Evolutionary conservation across 2,113 vertebrate species (phyloP), one percentile per base, ranked within the genome.

Genomic region (Dromiciops gliroides): DNA sequence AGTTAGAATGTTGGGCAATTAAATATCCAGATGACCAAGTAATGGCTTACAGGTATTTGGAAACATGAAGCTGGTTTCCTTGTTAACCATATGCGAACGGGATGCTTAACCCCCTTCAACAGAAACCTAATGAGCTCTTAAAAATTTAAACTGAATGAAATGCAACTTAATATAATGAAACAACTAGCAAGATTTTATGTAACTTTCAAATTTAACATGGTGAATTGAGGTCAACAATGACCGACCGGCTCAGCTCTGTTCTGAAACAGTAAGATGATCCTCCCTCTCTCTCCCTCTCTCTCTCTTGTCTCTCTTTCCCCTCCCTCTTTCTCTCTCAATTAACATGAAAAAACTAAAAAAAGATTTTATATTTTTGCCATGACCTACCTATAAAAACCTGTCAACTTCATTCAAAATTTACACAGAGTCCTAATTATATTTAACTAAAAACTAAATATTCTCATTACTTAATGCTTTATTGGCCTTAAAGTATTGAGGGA

Each of bases 371-470:
- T 94, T 95, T 90, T 90, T 50, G 94, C 50, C 49, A 37, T 95
- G 31, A 83, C 67, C 67, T 50, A 96, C 94, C 96, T 92, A 96
- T 94, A 3, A 56, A 94, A 97, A 92, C n/a, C 95, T 96, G 94
- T 95, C 97, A 96, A 96, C 96, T 97, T 95, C 97, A 96, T 93
- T 96, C 96, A 94, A 75, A 94, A 96, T 96, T 97, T 95, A 97
- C 91, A 95, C 91, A 95, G 94, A 95, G 91, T 96, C 96, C 97
- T 96, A 97, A 98, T 97, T 96, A 96, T 94, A 96, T 93, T 96
- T 94, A 97, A 97, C 95, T 96, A 95, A 97, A 96, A 97, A 98
- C 96, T 96, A 98, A 97, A 96, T 53, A 92, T 92, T 96, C 95
- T 96, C 97, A 97, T 96, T 97, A 97, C 96, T 97, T 89, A 88